phyloP scores from a whole-genome alignment of 2,888 invertebrate genomes.

The Scaptomyza cyrtandrae region DNA sequence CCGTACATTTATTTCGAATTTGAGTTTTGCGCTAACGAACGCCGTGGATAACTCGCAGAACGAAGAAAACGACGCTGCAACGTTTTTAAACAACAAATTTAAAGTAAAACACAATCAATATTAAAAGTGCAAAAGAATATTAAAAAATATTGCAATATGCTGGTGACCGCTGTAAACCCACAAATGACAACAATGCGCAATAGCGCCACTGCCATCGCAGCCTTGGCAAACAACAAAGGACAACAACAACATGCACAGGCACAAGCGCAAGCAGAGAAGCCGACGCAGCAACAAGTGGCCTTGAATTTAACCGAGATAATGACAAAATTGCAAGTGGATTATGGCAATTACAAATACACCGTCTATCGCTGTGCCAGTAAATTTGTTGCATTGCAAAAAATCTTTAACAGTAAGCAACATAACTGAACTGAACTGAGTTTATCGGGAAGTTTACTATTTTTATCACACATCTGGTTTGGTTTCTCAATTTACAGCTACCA shows the following conservation, averaged over 20 bases:
- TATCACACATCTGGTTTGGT: neutral
- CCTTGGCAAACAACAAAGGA: slow-evolving; percentile 55
- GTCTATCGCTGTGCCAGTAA: slow-evolving; percentile 84
- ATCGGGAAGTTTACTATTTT: neutral
- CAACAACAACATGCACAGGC: slow-evolving; percentile 25
- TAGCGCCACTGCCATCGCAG: slow-evolving; percentile 55
- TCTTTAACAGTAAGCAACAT: slow-evolving; percentile 80
- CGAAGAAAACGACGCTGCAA: slow-evolving; percentile 50
- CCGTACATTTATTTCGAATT: slow-evolving; percentile 54
- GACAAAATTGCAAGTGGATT: slow-evolving; percentile 77
- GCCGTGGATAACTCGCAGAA: slow-evolving; percentile 44
- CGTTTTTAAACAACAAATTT: neutral
- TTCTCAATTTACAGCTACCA: slow-evolving; percentile 66
- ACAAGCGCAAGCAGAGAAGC: slow-evolving; percentile 3
- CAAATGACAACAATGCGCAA: slow-evolving; percentile 56
- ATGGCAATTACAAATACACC: slow-evolving; percentile 80
- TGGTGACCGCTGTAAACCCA: slow-evolving; percentile 20
- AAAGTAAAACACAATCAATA: neutral
- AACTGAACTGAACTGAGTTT: no score
- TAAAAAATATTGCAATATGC: slow-evolving; percentile 18
- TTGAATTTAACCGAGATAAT: slow-evolving; percentile 68
- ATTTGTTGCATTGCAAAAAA: slow-evolving; percentile 80
- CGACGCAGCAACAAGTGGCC: slow-evolving; percentile 52
- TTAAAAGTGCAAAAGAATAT: neutral
- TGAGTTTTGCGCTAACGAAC: slow-evolving; percentile 75